These are phyloP conservation scores for Falco cherrug DNA, from an alignment of 2,797 vertebrate genomes.

Conservation along the genomic window DNA sequence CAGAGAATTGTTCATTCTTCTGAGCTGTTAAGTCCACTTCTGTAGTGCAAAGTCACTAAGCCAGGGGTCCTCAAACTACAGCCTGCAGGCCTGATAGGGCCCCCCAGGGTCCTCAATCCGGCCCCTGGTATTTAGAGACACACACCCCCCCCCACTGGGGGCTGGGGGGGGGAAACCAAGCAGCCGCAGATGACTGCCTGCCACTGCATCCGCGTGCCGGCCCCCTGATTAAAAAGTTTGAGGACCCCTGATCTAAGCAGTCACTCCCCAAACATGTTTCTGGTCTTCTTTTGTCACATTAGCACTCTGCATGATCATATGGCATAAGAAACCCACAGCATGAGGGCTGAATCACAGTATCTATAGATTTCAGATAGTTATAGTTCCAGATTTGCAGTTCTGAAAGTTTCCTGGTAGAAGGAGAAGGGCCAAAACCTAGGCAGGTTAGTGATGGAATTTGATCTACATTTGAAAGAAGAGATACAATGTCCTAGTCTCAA, in stretches of 20 bases:
- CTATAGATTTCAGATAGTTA: background rate
- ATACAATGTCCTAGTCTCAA: background rate
- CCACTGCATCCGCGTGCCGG: too few relatives aligned
- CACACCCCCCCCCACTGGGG: too few relatives aligned
- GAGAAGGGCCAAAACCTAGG: background rate
- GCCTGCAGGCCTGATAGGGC: too few relatives aligned
- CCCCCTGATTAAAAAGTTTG: too few relatives aligned
- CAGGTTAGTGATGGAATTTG: background rate
- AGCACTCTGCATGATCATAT: background rate
- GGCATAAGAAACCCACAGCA: background rate
- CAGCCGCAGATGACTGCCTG: too few relatives aligned
- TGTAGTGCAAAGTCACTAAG: background rate
- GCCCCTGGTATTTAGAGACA: too few relatives aligned
- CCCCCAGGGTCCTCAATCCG: too few relatives aligned
- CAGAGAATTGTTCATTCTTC: background rate
- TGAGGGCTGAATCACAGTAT: background rate
- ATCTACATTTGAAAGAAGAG: background rate
- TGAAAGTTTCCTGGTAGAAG: background rate
- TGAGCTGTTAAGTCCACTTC: background rate
- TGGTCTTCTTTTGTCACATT: background rate
- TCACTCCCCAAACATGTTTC: background rate
- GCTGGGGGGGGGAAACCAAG: too few relatives aligned
- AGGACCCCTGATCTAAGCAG: background rate
- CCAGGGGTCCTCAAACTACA: too few relatives aligned
- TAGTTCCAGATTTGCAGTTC: background rate